A percentile compares a stretch with the other conserved stretches of the same genome.
These are phyloP conservation scores for Mustela lutreola DNA, from an alignment of 2,113 vertebrate species.

Conservation along the genomic window DNA sequence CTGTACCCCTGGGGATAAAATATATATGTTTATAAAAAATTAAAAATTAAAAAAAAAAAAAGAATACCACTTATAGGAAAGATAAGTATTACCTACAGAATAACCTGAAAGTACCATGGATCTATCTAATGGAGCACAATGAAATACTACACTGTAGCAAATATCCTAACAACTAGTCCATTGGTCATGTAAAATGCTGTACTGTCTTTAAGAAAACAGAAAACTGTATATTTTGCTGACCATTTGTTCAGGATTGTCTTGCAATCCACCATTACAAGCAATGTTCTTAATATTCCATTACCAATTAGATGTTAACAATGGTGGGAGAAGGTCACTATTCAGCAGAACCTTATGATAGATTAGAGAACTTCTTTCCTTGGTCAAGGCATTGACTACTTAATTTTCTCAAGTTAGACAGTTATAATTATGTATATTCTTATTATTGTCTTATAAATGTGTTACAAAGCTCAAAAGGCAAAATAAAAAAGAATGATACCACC, in stretches of 20 bases:
- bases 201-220: background rate
- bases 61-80: background rate
- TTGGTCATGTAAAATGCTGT: background rate
- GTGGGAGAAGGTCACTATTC: background rate
- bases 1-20: too few species aligned
- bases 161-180: background rate
- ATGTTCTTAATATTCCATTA: background rate
- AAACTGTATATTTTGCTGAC: background rate
- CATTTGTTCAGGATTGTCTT: background rate
- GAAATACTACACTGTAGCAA: background rate
- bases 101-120: background rate
- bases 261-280: background rate
- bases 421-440: background rate
- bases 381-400: background rate
- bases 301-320: background rate
- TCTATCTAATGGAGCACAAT: background rate
- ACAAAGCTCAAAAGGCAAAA: background rate
- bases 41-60: too few species aligned
- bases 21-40: too few species aligned
- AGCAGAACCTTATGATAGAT: background rate
- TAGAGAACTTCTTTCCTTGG: background rate
- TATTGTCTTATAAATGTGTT: background rate
- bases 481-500: background rate
- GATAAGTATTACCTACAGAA: conserved; percentile 40
- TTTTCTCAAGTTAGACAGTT: background rate